Evolutionary conservation across 2,888 invertebrate genomes (phyloP).

Genomic region (Dione vanillae): DNA sequence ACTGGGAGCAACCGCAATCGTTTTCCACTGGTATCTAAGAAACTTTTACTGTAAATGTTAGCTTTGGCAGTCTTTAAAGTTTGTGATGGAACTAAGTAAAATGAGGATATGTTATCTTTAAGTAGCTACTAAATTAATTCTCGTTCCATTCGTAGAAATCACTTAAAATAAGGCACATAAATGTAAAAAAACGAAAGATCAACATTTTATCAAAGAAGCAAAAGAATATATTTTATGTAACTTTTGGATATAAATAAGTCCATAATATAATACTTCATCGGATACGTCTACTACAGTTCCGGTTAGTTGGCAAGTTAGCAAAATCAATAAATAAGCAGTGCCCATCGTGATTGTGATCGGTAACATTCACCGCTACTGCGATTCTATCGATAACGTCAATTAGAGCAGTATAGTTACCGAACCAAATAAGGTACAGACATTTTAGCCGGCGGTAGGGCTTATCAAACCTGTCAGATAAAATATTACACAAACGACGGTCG

Average conservation of each 20-base stretch:
- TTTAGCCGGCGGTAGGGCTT: neutral
- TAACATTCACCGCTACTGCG: conserved; percentile 39
- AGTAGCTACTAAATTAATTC: neutral
- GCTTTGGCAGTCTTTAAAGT: conserved; percentile 2
- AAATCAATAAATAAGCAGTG: conserved; percentile 42
- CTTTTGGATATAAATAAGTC: neutral
- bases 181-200: neutral
- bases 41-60: conserved; percentile 5
- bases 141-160: neutral
- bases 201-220: neutral
- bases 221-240: conserved; percentile 2
- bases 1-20: conserved; percentile 11
- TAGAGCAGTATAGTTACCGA: conserved; percentile 16
- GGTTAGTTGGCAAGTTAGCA: conserved; percentile 31
- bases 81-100: neutral
- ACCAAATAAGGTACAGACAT: conserved; percentile 24
- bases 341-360: conserved; percentile 42
- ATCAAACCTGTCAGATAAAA: conserved; percentile 18
- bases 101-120: neutral
- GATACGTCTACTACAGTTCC: conserved; percentile 19
- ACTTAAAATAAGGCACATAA: neutral
- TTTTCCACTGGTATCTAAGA: conserved; percentile 3
- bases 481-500: neutral
- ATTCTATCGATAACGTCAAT: conserved; percentile 44
- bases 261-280: conserved; percentile 1